A percentile compares a stretch with the other conserved stretches of the same genome.
These are phyloP conservation scores for Rhagologus leucostigma DNA, from an alignment of 2,113 vertebrate species.

Conservation along the genomic window DNA sequence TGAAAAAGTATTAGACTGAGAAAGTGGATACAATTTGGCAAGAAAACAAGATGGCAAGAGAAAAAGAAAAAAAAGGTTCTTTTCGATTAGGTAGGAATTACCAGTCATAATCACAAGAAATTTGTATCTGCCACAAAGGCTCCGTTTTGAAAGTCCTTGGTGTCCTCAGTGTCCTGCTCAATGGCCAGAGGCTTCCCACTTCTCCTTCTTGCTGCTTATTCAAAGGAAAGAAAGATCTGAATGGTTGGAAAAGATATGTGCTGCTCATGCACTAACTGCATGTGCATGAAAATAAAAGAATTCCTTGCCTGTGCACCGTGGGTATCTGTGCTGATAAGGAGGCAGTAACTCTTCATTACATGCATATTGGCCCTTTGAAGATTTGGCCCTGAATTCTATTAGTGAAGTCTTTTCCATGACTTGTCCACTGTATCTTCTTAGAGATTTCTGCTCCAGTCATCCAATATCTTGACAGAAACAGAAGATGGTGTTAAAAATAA, in stretches of 20 bases:
- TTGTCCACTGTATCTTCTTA: not conserved
- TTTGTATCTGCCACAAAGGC: not conserved
- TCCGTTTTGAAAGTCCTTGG: not conserved
- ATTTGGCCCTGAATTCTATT: not conserved
- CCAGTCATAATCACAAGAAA: not conserved
- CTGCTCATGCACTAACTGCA: not conserved
- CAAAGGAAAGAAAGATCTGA: not conserved
- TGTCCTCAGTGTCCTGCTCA: not conserved
- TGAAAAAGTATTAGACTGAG: not conserved
- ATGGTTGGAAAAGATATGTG: not conserved
- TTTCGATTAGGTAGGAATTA: not conserved
- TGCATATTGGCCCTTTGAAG: not conserved
- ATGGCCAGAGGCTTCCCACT: not conserved
- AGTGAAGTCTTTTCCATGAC: not conserved
- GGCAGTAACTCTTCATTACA: not conserved
- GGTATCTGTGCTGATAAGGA: not conserved
- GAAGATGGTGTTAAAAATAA: not conserved
- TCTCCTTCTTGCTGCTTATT: not conserved
- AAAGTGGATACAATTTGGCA: not conserved
- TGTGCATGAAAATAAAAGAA: not conserved
- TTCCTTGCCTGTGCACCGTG: not conserved
- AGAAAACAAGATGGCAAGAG: not conserved
- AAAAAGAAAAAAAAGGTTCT: not conserved
- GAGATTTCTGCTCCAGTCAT: not conserved
- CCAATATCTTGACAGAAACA: slow-evolving; percentile 23